Evolutionary conservation across 2,113 vertebrate species (phyloP).

Genomic region (Trichechus manatus): DNA sequence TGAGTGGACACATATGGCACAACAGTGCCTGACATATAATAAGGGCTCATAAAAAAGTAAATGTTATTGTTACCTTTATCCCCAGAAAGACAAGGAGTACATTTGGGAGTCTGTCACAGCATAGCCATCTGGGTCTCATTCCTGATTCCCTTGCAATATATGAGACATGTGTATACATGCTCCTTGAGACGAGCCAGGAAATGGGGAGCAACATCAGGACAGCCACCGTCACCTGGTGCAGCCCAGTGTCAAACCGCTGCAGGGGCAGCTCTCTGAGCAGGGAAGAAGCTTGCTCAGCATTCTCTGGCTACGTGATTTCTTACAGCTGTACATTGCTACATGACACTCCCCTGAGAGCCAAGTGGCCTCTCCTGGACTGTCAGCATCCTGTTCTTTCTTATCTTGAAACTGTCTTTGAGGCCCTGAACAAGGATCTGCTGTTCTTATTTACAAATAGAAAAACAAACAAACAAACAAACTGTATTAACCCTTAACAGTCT

Average conservation of each 20-base stretch:
- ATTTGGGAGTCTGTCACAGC: neutral
- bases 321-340: slow-evolving; percentile 68
- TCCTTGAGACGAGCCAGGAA: slow-evolving; percentile 57
- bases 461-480: neutral
- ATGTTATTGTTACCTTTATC: neutral
- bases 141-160: slow-evolving; percentile 2
- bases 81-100: slow-evolving; percentile 44
- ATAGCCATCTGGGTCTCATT: slow-evolving; percentile 57
- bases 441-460: slow-evolving; percentile 63
- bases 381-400: slow-evolving; percentile 77
- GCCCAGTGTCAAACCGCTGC: slow-evolving; percentile 41
- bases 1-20: neutral
- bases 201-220: slow-evolving; percentile 38
- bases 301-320: slow-evolving; percentile 59
- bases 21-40: neutral
- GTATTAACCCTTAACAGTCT: slow-evolving; percentile 60
- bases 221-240: slow-evolving; percentile 58
- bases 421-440: slow-evolving; percentile 73
- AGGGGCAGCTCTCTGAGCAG: slow-evolving; percentile 15
- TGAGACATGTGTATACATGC: slow-evolving; percentile 22
- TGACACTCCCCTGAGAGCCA: slow-evolving; percentile 70
- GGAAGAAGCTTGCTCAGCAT: neutral
- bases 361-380: slow-evolving; percentile 69
- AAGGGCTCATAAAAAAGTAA: neutral
- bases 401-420: slow-evolving; percentile 74